Conservation (phyloP, 2,888 invertebrate species). For the Galerucella nymphaeae region DNA sequence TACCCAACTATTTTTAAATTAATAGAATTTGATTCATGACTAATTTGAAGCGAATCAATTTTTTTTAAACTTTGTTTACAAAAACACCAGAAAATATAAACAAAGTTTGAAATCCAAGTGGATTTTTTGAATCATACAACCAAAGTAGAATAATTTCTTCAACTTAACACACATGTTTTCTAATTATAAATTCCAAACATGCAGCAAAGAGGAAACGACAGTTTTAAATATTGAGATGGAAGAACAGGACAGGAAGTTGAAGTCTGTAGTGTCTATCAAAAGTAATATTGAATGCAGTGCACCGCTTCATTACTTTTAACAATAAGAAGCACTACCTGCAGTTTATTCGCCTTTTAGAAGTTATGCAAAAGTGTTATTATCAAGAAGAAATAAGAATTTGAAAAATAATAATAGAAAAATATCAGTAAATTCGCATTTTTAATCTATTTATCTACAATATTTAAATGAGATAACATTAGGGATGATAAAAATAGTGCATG, state of each 20-base stretch:
- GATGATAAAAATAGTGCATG: not conserved
- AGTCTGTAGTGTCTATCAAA: slow-evolving; percentile 53
- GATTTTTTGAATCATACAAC: slow-evolving; percentile 30
- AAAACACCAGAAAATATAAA: not conserved
- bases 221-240: slow-evolving; percentile 56
- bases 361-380: not conserved
- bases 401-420: not conserved
- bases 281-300: slow-evolving; percentile 34
- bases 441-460: not conserved
- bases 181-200: slow-evolving; percentile 61
- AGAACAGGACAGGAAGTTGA: slow-evolving; percentile 55
- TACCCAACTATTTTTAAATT: not conserved
- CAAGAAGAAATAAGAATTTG: not conserved
- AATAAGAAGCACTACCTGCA: slow-evolving; percentile 8
- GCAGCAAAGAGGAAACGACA: slow-evolving; percentile 60
- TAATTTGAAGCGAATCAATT: not conserved
- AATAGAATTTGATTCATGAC: not conserved
- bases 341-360: not conserved
- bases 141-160: slow-evolving; percentile 36
- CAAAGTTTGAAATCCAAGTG: slow-evolving; percentile 22
- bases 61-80: slow-evolving; percentile 3
- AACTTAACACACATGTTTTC: slow-evolving; percentile 45
- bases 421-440: not conserved
- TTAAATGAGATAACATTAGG: not conserved
- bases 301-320: slow-evolving; percentile 15